Conservation (phyloP, 2,797 vertebrate genomes). For the Pangasius krempfi region DNA sequence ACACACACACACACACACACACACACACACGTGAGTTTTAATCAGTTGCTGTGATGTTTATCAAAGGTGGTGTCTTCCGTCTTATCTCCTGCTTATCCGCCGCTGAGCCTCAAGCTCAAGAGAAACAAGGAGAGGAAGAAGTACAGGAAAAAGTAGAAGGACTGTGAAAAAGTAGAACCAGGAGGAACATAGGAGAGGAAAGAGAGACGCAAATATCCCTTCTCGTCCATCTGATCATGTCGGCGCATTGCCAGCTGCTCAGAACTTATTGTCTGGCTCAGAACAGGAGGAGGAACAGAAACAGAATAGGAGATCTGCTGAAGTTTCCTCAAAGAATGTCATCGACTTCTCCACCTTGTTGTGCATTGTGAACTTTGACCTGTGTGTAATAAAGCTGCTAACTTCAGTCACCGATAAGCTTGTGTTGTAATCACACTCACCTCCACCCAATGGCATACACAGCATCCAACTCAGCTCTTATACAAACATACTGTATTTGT, state of each 20-base stretch:
- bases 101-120: conserved; percentile 43
- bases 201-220: conserved; percentile 18
- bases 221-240: conserved; percentile 1
- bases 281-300: conserved; percentile 6
- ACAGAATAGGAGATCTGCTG: background rate
- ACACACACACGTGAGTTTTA: conserved; percentile 31
- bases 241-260: conserved; percentile 3
- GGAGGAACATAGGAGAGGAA: conserved; percentile 13
- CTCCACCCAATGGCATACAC: background rate
- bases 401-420: background rate
- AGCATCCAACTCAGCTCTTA: background rate
- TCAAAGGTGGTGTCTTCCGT: conserved; percentile 51
- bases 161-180: conserved; percentile 22
- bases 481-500: background rate
- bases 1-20: conserved; percentile 33
- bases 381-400: background rate
- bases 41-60: conserved; percentile 52
- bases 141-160: conserved; percentile 19
- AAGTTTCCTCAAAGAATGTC: background rate
- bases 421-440: background rate
- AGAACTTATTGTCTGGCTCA: conserved; percentile 19
- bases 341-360: background rate
- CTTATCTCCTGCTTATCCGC: conserved; percentile 57
- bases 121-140: conserved; percentile 31
- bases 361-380: background rate